Base-by-base conservation (phyloP, 53 echinoderm and acorn worm genomes). In the Pentamera pediparva region DNA sequence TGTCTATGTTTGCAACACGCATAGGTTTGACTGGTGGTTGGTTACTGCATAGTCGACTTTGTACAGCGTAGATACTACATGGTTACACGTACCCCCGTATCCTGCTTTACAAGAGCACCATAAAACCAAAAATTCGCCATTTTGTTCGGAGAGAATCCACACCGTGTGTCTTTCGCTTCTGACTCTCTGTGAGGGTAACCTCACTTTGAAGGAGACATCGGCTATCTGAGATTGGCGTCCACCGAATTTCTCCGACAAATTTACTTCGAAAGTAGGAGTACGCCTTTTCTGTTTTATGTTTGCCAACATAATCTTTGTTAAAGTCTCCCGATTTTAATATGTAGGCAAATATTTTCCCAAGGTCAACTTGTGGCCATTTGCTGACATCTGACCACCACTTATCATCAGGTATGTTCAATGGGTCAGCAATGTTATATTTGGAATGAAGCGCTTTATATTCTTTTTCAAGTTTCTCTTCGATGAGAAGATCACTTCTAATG, bases 1-100 rank as follows among this genome's bases (percentile, higher is more conserved):
- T 58, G 27, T 58, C 59, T 31, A 58, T 58, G 30, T 58, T 29
- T 58, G 30, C 59, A 15, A 58, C 59, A 19, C 59, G 20, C 2
- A 58, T 2, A 58, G 59, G 59, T 58, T 58, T 58, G 27, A 58
- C 59, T 26, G 59, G 30, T 58, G 20, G 6, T 58, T 58, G 59
- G 21, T 27, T 58, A 58, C 30, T 15, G 59, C 59, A 58, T 55
- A 55, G 6, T 55, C 55, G 21, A 55, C 21, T 4, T 26, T 26
- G 30, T 55, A 55, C 11, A 55, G 55, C 6, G 21, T 22, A 55
- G 55, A 15, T 55, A 58, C 30, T 3, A 58, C 59, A 58, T 25
- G 27, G 25, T 58, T 25, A 29, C 59, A 58, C 12, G 55, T 55
- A 55, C 21, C 21, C 21, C 6, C 56, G 18, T 13, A 18, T 9